Evolutionary conservation across 2,888 invertebrate genomes (phyloP).

Genomic region (Aethes cnicana): DNA sequence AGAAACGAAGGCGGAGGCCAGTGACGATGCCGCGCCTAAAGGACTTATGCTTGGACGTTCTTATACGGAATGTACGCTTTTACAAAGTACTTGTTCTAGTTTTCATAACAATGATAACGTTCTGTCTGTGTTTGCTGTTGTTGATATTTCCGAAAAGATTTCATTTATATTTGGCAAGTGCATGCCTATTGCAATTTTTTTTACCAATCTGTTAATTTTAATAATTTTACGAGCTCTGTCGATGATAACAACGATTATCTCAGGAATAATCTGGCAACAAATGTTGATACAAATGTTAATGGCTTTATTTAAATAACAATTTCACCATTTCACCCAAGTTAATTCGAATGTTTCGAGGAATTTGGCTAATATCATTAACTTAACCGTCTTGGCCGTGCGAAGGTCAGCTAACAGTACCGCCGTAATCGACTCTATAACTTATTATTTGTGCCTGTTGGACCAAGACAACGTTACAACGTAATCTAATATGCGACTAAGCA

Average conservation of each 20-base stretch:
- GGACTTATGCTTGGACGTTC: slow-evolving; percentile 80
- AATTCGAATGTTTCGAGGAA: slow-evolving; percentile 1
- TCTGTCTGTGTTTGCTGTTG: not conserved
- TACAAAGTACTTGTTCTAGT: too few species aligned
- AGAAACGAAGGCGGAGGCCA: slow-evolving; percentile 61
- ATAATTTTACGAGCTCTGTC: not conserved
- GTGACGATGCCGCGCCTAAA: slow-evolving; percentile 69
- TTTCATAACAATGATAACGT: too few species aligned
- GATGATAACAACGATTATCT: not conserved
- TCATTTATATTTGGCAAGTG: too few species aligned
- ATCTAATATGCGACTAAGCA: slow-evolving; percentile 37
- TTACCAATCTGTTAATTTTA: too few species aligned
- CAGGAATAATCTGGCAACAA: not conserved
- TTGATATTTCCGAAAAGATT: not conserved
- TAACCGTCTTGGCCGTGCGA: slow-evolving; percentile 40
- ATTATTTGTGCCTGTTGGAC: slow-evolving; percentile 47
- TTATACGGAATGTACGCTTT: slow-evolving; percentile 83
- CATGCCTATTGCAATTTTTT: too few species aligned
- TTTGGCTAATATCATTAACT: slow-evolving; percentile 22
- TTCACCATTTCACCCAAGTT: slow-evolving; percentile 2
- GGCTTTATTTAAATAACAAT: not conserved
- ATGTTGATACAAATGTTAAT: not conserved
- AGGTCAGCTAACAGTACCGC: slow-evolving; percentile 62
- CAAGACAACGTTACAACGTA: slow-evolving; percentile 38
- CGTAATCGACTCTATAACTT: slow-evolving; percentile 46